Conservation (phyloP, 2,888 invertebrate species). For the Eurois occulta region DNA sequence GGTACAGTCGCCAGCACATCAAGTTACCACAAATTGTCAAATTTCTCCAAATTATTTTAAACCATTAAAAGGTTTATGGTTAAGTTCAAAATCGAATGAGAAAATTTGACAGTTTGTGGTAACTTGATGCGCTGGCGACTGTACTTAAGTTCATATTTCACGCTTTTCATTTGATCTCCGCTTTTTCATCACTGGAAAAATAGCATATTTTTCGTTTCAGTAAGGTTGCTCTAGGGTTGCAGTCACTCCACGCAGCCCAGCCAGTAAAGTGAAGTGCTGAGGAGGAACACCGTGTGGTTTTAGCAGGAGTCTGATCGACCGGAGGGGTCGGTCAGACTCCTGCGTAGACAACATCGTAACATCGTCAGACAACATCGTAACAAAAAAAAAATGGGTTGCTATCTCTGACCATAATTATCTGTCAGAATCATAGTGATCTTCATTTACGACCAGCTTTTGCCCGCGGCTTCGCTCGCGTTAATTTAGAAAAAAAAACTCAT, state of each 20-base stretch:
- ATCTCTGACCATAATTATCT: neutral
- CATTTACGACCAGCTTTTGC: too few relatives aligned
- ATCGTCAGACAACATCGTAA: too few relatives aligned
- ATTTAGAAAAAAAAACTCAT: too few relatives aligned
- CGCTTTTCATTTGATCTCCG: neutral
- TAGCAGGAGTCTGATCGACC: neutral
- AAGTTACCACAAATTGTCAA: too few relatives aligned
- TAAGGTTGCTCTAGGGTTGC: neutral
- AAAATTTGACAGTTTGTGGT: too few relatives aligned
- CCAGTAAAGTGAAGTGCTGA: neutral
- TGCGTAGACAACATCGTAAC: too few relatives aligned
- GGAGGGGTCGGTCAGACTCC: too few relatives aligned
- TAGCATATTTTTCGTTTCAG: neutral
- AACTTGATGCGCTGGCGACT: too few relatives aligned
- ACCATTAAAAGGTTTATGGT: too few relatives aligned
- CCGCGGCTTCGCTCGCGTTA: too few relatives aligned
- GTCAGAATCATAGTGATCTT: neutral
- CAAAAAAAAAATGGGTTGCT: neutral
- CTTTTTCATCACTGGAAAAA: neutral
- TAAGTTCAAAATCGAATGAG: too few relatives aligned
- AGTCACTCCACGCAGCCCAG: neutral
- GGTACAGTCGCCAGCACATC: neutral
- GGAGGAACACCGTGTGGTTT: neutral
- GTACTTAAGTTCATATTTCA: neutral
- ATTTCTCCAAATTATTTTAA: too few relatives aligned